Evolutionary conservation across 2,797 vertebrate species (phyloP), one percentile per base, ranked within the genome.

Genomic region (Gymnocypris eckloni): DNA sequence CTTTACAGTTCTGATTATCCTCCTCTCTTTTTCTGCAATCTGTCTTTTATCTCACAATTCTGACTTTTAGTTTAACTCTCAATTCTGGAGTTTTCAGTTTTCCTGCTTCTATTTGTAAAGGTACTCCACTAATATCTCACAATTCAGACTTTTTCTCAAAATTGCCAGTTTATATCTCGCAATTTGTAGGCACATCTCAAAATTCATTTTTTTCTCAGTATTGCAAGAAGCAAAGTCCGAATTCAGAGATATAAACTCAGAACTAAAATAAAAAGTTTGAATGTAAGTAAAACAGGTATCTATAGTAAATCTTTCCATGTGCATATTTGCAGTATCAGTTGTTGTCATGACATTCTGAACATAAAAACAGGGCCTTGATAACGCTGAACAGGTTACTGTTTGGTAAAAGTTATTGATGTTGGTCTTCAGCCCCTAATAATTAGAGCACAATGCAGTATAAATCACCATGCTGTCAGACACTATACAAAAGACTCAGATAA

Each of bases 321-420:
- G 25, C 43, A 0, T n/a, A 48, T 48, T 56, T 22, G 12, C 45
- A 56, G 3, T 56, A 54, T 33, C 41, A 37, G 2, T 45, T 59
- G 39, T 54, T 82, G 9, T 82, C 18, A 52, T 70, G 54, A 39
- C 28, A 73, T 88, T 87, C 56, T 72, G 12, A 64, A 48, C 18
- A 12, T 41, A 67, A 81, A 67, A 20, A 86, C 67, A 64, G 33
- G 61, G 84, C 64, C 50, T 13, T 33, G 33, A 39, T 76, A n/a
- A 52, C 43, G 11, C 33, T 18, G 56, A 84, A 75, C 78, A 61
- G 25, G 12, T 9, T 20, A 22, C 25, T 16, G 69, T 59, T 79
- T 61, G 84, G 41, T 50, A 79, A 80, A 75, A 43, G 43, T 86
- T 81, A 86, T 86, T 73, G 54, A 76, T 39, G 45, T 66, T 84